phyloP scores from a whole-genome alignment of 2,113 vertebrate species.

The Lophura nycthemera region DNA sequence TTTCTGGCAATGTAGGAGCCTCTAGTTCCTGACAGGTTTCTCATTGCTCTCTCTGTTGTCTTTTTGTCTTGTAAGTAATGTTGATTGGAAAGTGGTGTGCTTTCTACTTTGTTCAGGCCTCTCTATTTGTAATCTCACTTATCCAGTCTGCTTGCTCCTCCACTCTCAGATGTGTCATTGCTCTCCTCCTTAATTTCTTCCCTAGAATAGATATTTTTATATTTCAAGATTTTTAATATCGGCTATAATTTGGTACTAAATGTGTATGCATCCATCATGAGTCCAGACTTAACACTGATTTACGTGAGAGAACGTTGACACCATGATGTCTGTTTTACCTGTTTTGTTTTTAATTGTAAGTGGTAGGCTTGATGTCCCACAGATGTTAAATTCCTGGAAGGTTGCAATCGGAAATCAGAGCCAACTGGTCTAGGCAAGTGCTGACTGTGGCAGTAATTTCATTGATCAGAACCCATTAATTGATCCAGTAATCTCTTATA shows the following conservation, averaged over 20 bases:
- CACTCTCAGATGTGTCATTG: fast-evolving
- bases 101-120: background rate
- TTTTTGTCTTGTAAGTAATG: background rate
- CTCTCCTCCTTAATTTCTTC: background rate
- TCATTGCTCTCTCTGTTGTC: fast-evolving
- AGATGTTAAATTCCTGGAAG: slow-evolving; percentile 36
- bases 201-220: background rate
- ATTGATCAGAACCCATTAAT: slow-evolving; percentile 33
- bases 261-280: background rate
- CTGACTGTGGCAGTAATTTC: slow-evolving; percentile 4
- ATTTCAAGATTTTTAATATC: background rate
- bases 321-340: background rate
- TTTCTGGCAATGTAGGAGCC: background rate
- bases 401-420: background rate
- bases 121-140: fast-evolving
- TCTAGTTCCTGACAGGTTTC: background rate
- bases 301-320: background rate
- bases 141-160: background rate
- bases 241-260: background rate
- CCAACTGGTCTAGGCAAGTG: background rate
- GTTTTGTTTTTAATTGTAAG: background rate
- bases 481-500: background rate
- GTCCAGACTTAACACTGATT: background rate
- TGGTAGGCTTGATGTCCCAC: background rate
- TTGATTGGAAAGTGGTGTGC: background rate